Base-by-base conservation (phyloP, 2,888 invertebrate species). In the Heliconius erato region DNA sequence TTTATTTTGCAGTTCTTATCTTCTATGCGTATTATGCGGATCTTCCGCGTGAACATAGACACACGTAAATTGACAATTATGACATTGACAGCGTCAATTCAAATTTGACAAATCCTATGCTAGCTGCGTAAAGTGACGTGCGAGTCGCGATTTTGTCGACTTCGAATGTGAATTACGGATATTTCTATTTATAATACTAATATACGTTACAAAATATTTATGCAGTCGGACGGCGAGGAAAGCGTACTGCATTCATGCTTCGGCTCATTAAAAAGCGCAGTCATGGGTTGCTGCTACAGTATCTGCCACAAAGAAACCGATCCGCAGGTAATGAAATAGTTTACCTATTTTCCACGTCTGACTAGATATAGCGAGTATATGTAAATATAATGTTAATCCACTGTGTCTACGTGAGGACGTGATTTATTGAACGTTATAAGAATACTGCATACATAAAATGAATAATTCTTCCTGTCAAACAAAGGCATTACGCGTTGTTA, bases 261-360 rank as follows among this genome's bases (percentile, higher is more conserved):
- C 93, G 92, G 93, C 88, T 94, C 94, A 83, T 88, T 95, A 85
- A 95, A 93, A 90, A 94, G 85, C 88, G 93, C 95, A 90, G 94
- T 94, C 90, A 97, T 97, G 97, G 97, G 97, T 88, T 97, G 97
- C 92, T 97, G 97, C 92, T 97, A 97, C 92, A 97, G 97, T 93
- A 96, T 97, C 89, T 97, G 97, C 91, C 97, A 97, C 89, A 97
- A 97, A 92, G 97, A 97, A 90, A 96, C 94, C 85, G 96, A 97
- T 87, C 96, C 97, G 83, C 97, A 97, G 97, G 97, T 97, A 96
- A 89, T 87, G 67, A 74, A 84, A 82, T 69, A 74, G 19, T 72
- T 79, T 28, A 54, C 23, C 32, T 74, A 65, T 82, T 40, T 65
- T 79, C 79, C 80, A 84, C 80, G 83, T 84, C 72, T 71, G 83